Base-by-base conservation (phyloP, 2,797 vertebrate genomes). In the Acanthopagrus latus region DNA sequence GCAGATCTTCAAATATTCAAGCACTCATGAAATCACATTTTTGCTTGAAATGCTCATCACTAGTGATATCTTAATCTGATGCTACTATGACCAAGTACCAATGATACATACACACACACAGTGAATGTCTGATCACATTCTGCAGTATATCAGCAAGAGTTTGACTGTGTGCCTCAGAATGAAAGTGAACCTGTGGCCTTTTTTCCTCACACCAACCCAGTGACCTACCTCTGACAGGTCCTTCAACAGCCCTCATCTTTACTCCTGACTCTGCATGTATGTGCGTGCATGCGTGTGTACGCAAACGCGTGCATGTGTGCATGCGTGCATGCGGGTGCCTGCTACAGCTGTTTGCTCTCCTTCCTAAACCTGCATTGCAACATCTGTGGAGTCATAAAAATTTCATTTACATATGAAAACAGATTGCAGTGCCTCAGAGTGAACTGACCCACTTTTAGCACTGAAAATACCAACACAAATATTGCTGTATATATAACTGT, bases 221-320 rank as follows among this genome's bases (percentile, higher is more conserved):
- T 88, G 89, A 90, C 90, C 89, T 87, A 91, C 79, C 88, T 92
- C 74, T 84, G 71, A 77, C 72, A 64, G 14, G 65, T 82, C 50
- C 29, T 70, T 54, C 57, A 60, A 38, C 48, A 71, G 51, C 58
- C 29, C 2, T 51, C 48, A 27, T 62, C 64, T 51, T 59, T 55
- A 69, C 62, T 51, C 25, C 47, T 73, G 54, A 73, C 62, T 56
- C 5, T 72, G 51, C 41, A 62, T 73, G 44, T 58, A 17, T 76
- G 60, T 25, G 20, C 73, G 44, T 58, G 18, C 76, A 57, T 25
- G 20, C 44, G 43, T 62, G 20, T 38, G 23, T 58, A n/a, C n/a
- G n/a, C n/a, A n/a, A n/a, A n/a, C n/a, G n/a, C n/a, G n/a, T n/a
- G n/a, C n/a, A n/a, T 38, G 5, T 54, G 27, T 48, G 11, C 7